These are phyloP conservation scores for Tragulus kanchil DNA, from an alignment of 2,113 vertebrate species.

Conservation along the genomic window DNA sequence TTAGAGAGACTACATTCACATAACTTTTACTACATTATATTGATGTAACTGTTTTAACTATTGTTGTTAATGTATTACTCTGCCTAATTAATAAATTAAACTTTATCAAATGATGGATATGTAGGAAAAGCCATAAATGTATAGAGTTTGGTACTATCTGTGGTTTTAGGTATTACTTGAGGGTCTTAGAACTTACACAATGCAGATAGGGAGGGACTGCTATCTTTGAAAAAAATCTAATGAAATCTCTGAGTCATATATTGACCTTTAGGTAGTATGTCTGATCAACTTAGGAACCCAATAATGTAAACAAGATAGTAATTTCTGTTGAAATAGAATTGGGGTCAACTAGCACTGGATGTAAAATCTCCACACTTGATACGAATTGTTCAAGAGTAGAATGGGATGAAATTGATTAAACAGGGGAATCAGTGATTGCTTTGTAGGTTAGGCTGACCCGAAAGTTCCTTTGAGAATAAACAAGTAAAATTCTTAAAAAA, in stretches of 20 bases:
- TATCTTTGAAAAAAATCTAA: constrained; percentile 26
- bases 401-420: constrained; percentile 42
- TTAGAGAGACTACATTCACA: background rate
- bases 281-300: background rate
- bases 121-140: background rate
- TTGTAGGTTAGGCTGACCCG: constrained; percentile 56
- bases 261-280: constrained; percentile 21
- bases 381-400: background rate
- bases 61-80: background rate
- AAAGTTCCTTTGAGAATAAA: constrained; percentile 52
- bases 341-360: background rate
- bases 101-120: background rate
- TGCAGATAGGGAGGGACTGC: background rate
- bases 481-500: constrained; percentile 46
- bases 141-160: background rate
- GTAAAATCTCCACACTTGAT: background rate
- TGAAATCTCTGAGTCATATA: background rate
- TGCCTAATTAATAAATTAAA: background rate
- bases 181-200: background rate
- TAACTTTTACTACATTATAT: background rate
- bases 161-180: background rate
- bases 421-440: constrained; percentile 34
- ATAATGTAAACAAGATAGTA: background rate
- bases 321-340: constrained; percentile 38
- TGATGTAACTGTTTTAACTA: background rate